Base-by-base conservation (phyloP, 2,888 invertebrate genomes). In the Parnassius glacialis region DNA sequence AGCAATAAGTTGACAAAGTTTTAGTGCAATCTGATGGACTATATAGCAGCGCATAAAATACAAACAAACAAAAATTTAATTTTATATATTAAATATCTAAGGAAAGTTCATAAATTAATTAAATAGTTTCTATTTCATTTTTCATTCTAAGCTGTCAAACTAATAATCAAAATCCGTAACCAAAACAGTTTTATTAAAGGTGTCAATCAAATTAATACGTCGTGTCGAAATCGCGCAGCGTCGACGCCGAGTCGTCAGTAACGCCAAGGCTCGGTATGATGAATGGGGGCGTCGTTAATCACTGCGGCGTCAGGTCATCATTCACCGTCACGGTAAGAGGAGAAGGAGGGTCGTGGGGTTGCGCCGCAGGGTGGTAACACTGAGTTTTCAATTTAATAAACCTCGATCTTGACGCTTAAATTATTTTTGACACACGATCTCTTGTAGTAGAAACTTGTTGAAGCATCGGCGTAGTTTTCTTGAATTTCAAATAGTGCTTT, bases 271-370 rank as follows among this genome's bases (percentile, higher is more conserved):
- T 10, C 52, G 61, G 45, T 68, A 74, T 74, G 77, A 75, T 74
- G 76, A 72, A 74, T 76, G 73, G 71, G 67, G 67, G 65, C 68
- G 73, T 84, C 85, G 84, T 85, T 85, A 85, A 85, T 85, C 85
- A 85, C 83, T 73, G 77, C 74, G 74, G 71, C 69, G 74, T 65
- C 68, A 70, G 75, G 73, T 79, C 80, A 81, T 82, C 81, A 79
- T 70, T 81, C 81, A 79, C 78, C 76, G 80, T 78, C 78, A 75
- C 69, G 68, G 70, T 64, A 67, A 69, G 74, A 64, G 61, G 66
- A 58, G 62, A 58, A 64, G 68, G 67, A 59, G 60, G 41, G 53
- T n/a, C n/a, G 71, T 74, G 65, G 57, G 66, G 65, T 64, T 61
- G 59, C 42, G 50, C n/a, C 65, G 60, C 59, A 69, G 70, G 44